Conservation (phyloP, 2,888 invertebrate genomes). For the Phaonia tiefii region DNA sequence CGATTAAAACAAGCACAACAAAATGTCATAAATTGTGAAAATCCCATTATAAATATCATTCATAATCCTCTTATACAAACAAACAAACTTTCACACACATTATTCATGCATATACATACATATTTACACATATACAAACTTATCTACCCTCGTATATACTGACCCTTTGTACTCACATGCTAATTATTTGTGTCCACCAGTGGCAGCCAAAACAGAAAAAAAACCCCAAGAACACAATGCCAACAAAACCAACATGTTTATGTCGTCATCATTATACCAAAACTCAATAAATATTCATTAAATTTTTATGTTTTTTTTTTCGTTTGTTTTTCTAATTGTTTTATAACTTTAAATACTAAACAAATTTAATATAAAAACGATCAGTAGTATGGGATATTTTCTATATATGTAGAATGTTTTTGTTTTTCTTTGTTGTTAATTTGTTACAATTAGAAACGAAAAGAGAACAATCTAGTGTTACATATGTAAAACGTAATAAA, state of each 20-base stretch:
- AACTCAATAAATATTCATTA: constrained; percentile 50
- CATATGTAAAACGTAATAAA: constrained; percentile 23
- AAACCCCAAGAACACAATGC: too few species aligned
- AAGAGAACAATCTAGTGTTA: constrained; percentile 17
- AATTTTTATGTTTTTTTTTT: constrained; percentile 21
- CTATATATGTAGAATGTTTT: not conserved
- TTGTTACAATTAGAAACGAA: not conserved
- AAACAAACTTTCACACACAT: constrained; percentile 27
- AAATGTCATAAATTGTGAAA: constrained; percentile 43
- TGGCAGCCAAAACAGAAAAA: not conserved
- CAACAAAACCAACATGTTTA: not conserved
- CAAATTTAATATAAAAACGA: too few species aligned
- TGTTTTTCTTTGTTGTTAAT: constrained; percentile 9
- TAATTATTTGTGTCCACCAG: not conserved
- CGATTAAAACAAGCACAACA: constrained; percentile 31
- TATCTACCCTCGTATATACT: too few species aligned
- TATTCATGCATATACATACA: not conserved
- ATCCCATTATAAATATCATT: constrained; percentile 33
- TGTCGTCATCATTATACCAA: constrained; percentile 14
- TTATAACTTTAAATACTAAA: not conserved
- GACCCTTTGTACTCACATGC: not conserved
- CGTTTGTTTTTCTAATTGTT: not conserved
- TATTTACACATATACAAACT: not conserved
- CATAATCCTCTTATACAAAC: constrained; percentile 54
- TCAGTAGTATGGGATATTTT: too few species aligned